Evolutionary conservation across 2,888 invertebrate species (phyloP), one percentile per base, ranked within the genome.

Genomic region (Lysandra bellargus): DNA sequence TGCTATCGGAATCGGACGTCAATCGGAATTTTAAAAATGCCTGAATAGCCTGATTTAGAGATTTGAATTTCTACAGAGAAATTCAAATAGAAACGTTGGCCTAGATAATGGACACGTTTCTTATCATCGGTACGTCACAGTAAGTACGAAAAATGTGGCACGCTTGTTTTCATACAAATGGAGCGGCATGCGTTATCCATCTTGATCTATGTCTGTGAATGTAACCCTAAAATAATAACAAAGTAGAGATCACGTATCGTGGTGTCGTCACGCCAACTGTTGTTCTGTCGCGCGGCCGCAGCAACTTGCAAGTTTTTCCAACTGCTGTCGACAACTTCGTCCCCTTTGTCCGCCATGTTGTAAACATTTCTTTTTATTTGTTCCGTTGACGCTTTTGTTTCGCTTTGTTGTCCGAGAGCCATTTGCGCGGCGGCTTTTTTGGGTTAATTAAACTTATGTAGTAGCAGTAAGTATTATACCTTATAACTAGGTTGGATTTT

Each of bases 261-360:
- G 23, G 49, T 30, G 30, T 30, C 64, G 30, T 64, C 30, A 30
- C 30, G 30, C 64, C 9, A 64, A 64, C 30, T 23, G 64, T 23
- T 23, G 64, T 64, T 30, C 23, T 9, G 64, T 64, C 23, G 64
- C 23, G n/a, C 23, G 64, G 12, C 64, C 64, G 23, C 64, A 9
- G 64, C 64, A 23, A 30, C 53, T 17, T 17, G 4, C 30, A 64
- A 64, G 64, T 64, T 64, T 61, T 64, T 23, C 64, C 64, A 64
- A 64, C 64, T 64, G 2, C 23, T 23, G 61, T 61, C 1, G 61
- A 9, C 2, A 61, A 64, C 30, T 64, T 64, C 23, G 30, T 30
- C 30, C 61, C 64, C 64, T 64, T 64, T 64, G 64, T 64, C 64
- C 64, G 30, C 30, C 64, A 30, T 64, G 64, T 64, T 64, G 30